These are phyloP conservation scores for Anoplius nigerrimus DNA, from an alignment of 2,888 invertebrate genomes.

Conservation along the genomic window DNA sequence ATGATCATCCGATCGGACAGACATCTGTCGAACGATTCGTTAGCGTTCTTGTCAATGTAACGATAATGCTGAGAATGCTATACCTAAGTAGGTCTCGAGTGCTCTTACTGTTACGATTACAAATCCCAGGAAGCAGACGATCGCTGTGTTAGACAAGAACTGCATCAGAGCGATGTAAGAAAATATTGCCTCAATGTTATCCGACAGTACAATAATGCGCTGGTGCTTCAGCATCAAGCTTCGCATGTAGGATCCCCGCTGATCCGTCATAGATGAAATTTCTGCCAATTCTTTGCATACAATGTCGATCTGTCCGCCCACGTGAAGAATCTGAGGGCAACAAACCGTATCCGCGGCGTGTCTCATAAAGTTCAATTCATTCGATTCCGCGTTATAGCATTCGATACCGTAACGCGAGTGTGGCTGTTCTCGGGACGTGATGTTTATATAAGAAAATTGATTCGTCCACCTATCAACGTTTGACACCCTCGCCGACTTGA, in stretches of 20 bases:
- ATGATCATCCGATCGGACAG: too few relatives aligned
- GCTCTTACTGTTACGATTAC: conserved; percentile 38
- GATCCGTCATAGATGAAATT: conserved; percentile 1
- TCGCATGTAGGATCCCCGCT: conserved; percentile 15
- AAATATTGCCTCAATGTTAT: conserved; percentile 42
- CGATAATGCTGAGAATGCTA: too few relatives aligned
- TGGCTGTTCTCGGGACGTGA: too few relatives aligned
- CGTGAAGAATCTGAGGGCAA: conserved; percentile 45
- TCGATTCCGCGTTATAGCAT: too few relatives aligned
- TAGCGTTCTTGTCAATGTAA: too few relatives aligned
- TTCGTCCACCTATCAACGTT: too few relatives aligned
- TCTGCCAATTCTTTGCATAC: conserved; percentile 30
- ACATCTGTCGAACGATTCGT: too few relatives aligned
- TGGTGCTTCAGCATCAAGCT: conserved; percentile 41
- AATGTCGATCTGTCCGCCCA: conserved; percentile 49
- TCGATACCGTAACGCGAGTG: too few relatives aligned
- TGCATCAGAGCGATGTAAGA: conserved; percentile 47
- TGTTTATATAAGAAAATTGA: too few relatives aligned
- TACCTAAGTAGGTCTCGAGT: too few relatives aligned
- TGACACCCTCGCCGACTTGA: too few relatives aligned
- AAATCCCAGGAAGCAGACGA: conserved; percentile 49
- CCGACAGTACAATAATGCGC: conserved; percentile 35
- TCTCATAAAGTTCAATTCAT: neutral
- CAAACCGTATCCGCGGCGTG: too few relatives aligned
- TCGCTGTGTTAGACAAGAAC: conserved; percentile 44